Evolutionary conservation across 2,797 vertebrate genomes (phyloP).

Genomic region (Syndactyla subalaris): DNA sequence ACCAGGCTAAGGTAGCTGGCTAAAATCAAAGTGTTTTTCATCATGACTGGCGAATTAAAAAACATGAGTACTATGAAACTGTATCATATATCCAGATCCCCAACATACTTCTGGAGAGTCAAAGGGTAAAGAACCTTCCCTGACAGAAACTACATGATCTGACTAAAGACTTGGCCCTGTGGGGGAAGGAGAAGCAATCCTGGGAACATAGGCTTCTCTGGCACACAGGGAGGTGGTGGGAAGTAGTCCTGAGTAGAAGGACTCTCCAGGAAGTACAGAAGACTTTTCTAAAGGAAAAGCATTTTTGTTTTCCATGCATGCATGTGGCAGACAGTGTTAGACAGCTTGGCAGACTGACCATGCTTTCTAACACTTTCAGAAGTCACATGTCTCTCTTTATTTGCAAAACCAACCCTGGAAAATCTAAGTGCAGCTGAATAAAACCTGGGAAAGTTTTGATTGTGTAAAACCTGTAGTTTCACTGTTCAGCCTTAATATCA

Average conservation of each 20-base stretch:
- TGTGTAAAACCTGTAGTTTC: not conserved
- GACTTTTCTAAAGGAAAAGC: not conserved
- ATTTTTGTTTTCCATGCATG: not conserved
- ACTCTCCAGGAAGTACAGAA: not conserved
- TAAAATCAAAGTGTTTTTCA: slow-evolving; percentile 21
- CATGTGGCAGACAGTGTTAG: not conserved
- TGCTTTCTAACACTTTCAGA: not conserved
- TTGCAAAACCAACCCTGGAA: not conserved
- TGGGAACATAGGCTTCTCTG: not conserved
- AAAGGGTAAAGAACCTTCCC: not conserved
- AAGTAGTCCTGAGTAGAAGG: not conserved
- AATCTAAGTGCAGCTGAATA: not conserved
- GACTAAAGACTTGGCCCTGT: not conserved
- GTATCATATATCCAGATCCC: not conserved
- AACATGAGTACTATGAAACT: not conserved
- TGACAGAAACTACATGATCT: not conserved
- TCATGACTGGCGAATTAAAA: not conserved
- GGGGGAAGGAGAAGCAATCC: not conserved
- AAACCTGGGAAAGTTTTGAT: not conserved
- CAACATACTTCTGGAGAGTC: not conserved
- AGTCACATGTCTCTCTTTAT: not conserved
- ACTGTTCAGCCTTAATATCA: not conserved
- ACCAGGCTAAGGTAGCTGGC: slow-evolving; percentile 4
- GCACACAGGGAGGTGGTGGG: not conserved
- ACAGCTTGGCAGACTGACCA: not conserved